Evolutionary conservation across 2,888 invertebrate species (phyloP).

Genomic region (Auanema sp.): DNA sequence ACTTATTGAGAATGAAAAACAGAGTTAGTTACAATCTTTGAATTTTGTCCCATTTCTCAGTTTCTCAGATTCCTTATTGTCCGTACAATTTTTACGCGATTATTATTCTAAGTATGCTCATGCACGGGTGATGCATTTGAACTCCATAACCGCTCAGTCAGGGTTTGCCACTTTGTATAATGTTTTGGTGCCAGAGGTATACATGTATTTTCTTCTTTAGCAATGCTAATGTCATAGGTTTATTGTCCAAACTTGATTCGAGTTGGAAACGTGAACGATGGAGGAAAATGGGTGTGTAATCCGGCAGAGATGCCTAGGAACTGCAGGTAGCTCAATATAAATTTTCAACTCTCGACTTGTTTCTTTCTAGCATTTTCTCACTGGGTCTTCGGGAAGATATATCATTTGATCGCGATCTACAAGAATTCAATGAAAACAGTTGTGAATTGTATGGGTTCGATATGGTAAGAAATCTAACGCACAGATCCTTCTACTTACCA

Average conservation of each 20-base stretch:
- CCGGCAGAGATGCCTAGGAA: conserved; percentile 5
- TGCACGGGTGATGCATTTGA: neutral
- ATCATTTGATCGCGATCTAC: conserved; percentile 17
- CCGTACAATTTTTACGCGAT: conserved; percentile 6
- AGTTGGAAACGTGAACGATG: conserved; percentile 22
- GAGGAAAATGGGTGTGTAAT: conserved; percentile 22
- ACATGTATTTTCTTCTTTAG: neutral
- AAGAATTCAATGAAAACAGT: conserved; percentile 13
- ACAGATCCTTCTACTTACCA: neutral
- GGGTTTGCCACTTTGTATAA: conserved; percentile 18
- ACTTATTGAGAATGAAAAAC: no score
- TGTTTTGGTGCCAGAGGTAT: conserved; percentile 17
- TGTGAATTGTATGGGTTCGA: conserved; percentile 18
- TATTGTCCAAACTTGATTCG: conserved; percentile 19
- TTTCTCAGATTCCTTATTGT: neutral
- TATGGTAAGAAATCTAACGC: conserved; percentile 4
- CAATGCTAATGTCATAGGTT: neutral
- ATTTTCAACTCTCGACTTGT: neutral
- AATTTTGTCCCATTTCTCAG: no score
- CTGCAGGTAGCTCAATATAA: no score
- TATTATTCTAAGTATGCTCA: conserved; percentile 12
- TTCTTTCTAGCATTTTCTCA: conserved; percentile 13
- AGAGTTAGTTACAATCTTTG: no score
- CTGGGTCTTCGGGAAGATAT: conserved; percentile 17
- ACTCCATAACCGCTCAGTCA: conserved; percentile 1